Evolutionary conservation across 2,113 vertebrate species (phyloP).

Genomic region (Nettapus auritus): DNA sequence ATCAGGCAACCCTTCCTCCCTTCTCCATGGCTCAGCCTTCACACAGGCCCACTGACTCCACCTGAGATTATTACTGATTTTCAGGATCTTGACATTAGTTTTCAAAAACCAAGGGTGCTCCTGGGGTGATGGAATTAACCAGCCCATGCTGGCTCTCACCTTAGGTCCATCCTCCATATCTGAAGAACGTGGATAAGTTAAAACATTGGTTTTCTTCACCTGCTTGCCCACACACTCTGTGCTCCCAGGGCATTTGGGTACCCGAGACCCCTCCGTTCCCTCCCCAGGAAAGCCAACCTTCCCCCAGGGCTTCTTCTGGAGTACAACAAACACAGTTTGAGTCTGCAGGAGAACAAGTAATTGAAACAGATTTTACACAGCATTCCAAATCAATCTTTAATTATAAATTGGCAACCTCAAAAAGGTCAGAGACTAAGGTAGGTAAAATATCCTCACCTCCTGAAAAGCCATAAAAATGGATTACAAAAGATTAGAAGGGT

Average conservation of each 20-base stretch:
- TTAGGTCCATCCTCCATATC: not conserved
- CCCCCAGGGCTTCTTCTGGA: not conserved
- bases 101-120: not conserved
- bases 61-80: not conserved
- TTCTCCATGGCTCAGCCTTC: not conserved
- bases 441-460: not conserved
- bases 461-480: not conserved
- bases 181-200: not conserved
- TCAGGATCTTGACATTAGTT: not conserved
- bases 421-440: not conserved
- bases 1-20: not conserved
- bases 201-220: not conserved
- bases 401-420: not conserved
- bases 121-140: not conserved
- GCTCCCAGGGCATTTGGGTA: not conserved
- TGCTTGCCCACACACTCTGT: accelerated
- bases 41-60: not conserved
- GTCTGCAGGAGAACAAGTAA: not conserved
- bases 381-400: not conserved
- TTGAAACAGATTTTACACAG: not conserved
- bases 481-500: not conserved
- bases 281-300: not conserved
- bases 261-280: not conserved
- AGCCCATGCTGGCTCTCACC: not conserved
- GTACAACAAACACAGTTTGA: not conserved